These are phyloP conservation scores for Hapalemur alaotrensis DNA, from an alignment of 2,797 vertebrate species.

Conservation along the genomic window DNA sequence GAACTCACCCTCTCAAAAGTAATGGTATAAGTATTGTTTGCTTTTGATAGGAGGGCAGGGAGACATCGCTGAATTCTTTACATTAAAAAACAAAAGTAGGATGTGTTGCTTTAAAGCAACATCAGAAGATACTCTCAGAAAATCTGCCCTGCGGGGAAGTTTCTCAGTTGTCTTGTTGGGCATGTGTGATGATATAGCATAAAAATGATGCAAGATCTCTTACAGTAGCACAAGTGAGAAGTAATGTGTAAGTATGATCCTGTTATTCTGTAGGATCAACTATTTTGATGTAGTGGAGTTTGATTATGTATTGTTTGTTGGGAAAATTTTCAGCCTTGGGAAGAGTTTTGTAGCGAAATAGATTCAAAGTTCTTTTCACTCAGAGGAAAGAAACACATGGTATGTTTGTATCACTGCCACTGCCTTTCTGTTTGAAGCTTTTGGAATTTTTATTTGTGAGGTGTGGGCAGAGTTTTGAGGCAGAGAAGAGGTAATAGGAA, in stretches of 20 bases:
- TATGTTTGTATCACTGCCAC: neutral
- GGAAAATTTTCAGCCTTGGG: neutral
- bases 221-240: neutral
- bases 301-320: neutral
- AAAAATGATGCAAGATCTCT: conserved; percentile 34
- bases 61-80: neutral
- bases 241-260: neutral
- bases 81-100: neutral
- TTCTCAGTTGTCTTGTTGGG: neutral
- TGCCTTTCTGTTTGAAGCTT: conserved; percentile 7
- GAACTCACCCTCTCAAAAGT: neutral
- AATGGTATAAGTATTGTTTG: neutral
- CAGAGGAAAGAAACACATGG: neutral
- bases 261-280: neutral
- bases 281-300: conserved; percentile 21
- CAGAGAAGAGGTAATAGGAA: neutral
- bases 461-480: neutral
- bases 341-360: conserved; percentile 41
- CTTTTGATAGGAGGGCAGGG: neutral
- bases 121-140: neutral
- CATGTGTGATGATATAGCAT: conserved; percentile 16
- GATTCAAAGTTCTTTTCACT: conserved; percentile 5
- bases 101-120: neutral
- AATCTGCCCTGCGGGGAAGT: neutral
- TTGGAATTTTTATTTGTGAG: conserved; percentile 16